These are phyloP conservation scores for Vireo griseus DNA, from an alignment of 2,797 vertebrate genomes.

Conservation along the genomic window DNA sequence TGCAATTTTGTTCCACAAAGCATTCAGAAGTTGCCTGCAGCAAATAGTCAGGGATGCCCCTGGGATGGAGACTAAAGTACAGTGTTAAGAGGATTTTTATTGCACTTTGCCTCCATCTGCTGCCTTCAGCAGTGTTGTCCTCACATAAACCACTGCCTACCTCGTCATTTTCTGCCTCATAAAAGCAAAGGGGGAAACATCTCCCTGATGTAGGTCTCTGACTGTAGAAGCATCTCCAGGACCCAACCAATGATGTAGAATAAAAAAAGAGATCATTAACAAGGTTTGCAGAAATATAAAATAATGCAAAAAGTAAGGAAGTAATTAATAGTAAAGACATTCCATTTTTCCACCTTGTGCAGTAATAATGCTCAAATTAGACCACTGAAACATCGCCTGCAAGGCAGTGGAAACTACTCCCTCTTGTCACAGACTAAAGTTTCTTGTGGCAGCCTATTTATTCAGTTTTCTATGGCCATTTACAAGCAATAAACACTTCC, in stretches of 20 bases:
- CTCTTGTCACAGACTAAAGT: neutral
- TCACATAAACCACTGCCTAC: neutral
- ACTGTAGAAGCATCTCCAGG: neutral
- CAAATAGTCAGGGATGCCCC: neutral
- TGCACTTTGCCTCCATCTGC: neutral
- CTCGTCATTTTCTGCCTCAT: neutral
- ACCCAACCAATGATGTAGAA: neutral
- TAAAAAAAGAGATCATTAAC: neutral
- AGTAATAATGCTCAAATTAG: neutral
- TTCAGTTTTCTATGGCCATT: neutral
- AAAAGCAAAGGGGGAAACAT: neutral
- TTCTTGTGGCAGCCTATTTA: neutral
- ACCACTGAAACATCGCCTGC: neutral
- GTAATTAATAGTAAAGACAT: neutral
- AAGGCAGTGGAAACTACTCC: neutral
- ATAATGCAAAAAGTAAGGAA: neutral
- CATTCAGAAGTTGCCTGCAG: neutral
- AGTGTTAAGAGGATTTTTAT: neutral
- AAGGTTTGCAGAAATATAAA: neutral
- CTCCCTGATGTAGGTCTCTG: neutral
- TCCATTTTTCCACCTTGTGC: neutral
- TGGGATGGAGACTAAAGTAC: neutral
- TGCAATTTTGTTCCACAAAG: neutral
- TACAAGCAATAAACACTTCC: neutral
- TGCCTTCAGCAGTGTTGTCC: neutral